phyloP scores from a whole-genome alignment of 2,113 vertebrate genomes.

The Mustela nigripes region DNA sequence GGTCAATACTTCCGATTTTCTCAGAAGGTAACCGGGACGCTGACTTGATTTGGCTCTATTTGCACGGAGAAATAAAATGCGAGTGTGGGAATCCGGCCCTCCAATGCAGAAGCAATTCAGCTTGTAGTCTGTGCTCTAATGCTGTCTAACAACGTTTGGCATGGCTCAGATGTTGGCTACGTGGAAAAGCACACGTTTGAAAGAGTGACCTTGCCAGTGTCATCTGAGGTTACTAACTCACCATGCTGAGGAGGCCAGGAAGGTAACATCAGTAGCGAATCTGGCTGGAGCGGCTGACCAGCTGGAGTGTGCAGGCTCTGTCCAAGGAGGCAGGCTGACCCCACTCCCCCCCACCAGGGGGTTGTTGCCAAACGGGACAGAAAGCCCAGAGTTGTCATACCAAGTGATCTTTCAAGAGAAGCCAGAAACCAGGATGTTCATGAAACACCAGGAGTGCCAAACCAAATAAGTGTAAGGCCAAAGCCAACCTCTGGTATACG shows the following conservation, averaged over 20 bases:
- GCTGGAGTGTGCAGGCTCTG: neutral
- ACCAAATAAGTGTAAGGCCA: neutral
- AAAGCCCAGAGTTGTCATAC: neutral
- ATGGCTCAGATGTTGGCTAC: neutral
- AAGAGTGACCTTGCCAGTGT: neutral
- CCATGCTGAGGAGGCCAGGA: neutral
- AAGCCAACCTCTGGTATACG: neutral
- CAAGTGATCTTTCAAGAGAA: neutral
- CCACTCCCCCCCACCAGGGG: neutral
- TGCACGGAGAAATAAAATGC: neutral
- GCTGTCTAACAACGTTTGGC: neutral
- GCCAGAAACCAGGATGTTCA: constrained; percentile 25
- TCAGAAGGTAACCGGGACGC: neutral
- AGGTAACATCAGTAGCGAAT: neutral
- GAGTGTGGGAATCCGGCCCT: neutral
- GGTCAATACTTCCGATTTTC: neutral
- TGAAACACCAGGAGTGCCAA: neutral
- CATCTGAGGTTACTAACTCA: neutral
- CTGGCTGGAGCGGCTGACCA: neutral
- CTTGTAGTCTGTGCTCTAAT: rapidly evolving
- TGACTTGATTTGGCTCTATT: neutral
- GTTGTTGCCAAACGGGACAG: neutral
- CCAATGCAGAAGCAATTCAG: neutral
- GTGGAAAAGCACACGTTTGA: neutral
- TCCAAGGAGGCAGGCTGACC: neutral